phyloP scores from a whole-genome alignment of 2,888 invertebrate species.

The Caenorhabditis panamensis region DNA sequence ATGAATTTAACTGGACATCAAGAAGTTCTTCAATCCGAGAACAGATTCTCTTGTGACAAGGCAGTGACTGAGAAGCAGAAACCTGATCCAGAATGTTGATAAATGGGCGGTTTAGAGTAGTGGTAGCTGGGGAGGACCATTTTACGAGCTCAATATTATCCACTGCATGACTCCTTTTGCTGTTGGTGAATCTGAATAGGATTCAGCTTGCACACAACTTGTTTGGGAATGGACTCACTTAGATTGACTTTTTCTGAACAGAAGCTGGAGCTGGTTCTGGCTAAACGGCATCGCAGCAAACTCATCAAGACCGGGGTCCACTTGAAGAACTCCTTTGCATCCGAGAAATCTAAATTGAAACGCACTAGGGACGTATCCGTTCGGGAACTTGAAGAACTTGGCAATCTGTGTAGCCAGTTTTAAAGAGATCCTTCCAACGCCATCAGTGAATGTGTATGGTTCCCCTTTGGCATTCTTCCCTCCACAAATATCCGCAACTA shows the following conservation, averaged over 20 bases:
- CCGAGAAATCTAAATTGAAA: conserved; percentile 78
- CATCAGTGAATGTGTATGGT: conserved; percentile 70
- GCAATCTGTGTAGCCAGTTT: conserved; percentile 19
- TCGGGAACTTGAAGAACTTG: conserved; percentile 1
- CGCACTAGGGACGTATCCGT: conserved; percentile 10
- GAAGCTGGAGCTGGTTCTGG: not conserved
- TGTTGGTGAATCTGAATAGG: conserved; percentile 33
- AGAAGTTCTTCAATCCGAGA: conserved; percentile 74
- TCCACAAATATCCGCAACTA: conserved; percentile 25
- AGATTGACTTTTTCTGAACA: conserved; percentile 7
- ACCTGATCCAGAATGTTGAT: conserved; percentile 80
- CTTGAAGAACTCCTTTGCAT: conserved; percentile 77
- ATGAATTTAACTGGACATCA: conserved; percentile 67
- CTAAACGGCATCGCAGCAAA: not conserved
- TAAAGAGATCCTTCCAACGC: conserved; percentile 71
- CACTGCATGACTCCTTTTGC: conserved; percentile 16
- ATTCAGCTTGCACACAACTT: not conserved
- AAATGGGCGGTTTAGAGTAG: conserved; percentile 81
- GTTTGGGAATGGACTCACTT: conserved; percentile 1
- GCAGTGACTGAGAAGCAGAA: conserved; percentile 65
- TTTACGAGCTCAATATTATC: conserved; percentile 77
- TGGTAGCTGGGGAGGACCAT: conserved; percentile 69
- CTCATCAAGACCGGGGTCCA: conserved; percentile 74
- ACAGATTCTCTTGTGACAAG: conserved; percentile 68
- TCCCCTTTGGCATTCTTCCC: conserved; percentile 29